A percentile compares a stretch with the other conserved stretches of the same genome.
phyloP scores from a whole-genome alignment of 92 coral and sea anemone species.

The Scolanthus callimorphus region DNA sequence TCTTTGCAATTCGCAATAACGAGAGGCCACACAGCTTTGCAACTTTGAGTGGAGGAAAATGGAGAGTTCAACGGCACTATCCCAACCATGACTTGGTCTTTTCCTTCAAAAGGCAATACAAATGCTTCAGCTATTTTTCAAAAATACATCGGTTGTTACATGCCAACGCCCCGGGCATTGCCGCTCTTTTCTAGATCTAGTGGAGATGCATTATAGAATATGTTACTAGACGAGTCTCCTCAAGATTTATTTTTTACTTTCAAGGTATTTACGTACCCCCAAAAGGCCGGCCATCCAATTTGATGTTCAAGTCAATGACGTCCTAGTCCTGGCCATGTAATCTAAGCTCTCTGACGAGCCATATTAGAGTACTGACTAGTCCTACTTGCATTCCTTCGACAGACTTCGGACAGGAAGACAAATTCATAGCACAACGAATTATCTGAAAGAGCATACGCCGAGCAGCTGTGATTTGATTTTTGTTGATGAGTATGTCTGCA shows the following conservation, averaged over 20 bases:
- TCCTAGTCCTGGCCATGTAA: conserved; percentile 22
- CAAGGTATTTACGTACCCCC: conserved; percentile 28
- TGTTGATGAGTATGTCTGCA: conserved; percentile 24
- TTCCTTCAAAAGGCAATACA: conserved; percentile 25
- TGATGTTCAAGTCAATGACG: conserved; percentile 25
- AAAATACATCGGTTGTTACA: no score
- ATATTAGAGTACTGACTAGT: conserved; percentile 11
- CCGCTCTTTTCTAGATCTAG: no score
- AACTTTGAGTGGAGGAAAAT: conserved; percentile 33
- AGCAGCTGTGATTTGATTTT: conserved; percentile 24
- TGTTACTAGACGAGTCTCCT: no score
- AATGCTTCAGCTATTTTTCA: no score
- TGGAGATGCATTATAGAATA: no score
- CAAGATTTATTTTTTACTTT: no score
- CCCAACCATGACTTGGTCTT: conserved; percentile 38
- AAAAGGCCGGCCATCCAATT: conserved; percentile 36
- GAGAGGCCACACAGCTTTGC: conserved; percentile 38
- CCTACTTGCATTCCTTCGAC: conserved; percentile 23
- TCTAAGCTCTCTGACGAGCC: conserved; percentile 29
- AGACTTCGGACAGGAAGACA: conserved; percentile 16
- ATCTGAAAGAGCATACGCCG: conserved; percentile 29
- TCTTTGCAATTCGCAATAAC: conserved; percentile 41
- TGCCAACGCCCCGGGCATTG: no score
- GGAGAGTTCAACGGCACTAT: conserved; percentile 25
- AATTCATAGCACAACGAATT: conserved; percentile 10